Conservation (phyloP, 92 coral and sea anemone species). For the Porites lobata region DNA sequence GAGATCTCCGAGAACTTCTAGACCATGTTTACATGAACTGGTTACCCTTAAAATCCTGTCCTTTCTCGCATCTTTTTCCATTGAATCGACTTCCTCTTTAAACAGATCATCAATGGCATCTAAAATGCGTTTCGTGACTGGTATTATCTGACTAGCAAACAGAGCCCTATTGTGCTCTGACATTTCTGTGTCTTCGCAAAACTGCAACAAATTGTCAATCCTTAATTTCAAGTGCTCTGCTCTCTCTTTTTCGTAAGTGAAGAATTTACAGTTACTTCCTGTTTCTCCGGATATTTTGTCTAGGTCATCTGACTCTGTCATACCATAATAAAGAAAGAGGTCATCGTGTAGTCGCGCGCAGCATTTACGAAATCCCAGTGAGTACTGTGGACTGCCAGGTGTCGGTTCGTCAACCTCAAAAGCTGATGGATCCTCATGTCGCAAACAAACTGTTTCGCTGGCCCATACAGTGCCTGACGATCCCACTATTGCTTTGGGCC, state of each 20-base stretch:
- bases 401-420: no score
- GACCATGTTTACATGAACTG: not conserved
- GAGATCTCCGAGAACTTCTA: not conserved
- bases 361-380: conserved; percentile 31
- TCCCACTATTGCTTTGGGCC: conserved; percentile 17
- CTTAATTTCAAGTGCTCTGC: conserved; percentile 46
- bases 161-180: conserved; percentile 48
- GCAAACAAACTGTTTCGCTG: no score
- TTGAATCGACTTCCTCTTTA: not conserved
- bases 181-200: conserved; percentile 46
- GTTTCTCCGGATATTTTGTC: conserved; percentile 12
- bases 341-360: conserved; percentile 43
- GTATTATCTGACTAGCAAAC: conserved; percentile 24
- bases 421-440: not conserved
- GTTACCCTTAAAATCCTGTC: not conserved
- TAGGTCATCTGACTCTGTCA: conserved; percentile 36
- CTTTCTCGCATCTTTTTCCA: not conserved
- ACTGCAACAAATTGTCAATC: conserved; percentile 34
- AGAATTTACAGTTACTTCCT: conserved; percentile 12
- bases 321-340: conserved; percentile 17
- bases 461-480: not conserved
- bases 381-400: not conserved
- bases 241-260: conserved; percentile 38
- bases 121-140: conserved; percentile 25
- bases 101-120: not conserved